Evolutionary conservation across 2,797 vertebrate species (phyloP), one percentile per base, ranked within the genome.

Genomic region (Sebastes hopkinsi): DNA sequence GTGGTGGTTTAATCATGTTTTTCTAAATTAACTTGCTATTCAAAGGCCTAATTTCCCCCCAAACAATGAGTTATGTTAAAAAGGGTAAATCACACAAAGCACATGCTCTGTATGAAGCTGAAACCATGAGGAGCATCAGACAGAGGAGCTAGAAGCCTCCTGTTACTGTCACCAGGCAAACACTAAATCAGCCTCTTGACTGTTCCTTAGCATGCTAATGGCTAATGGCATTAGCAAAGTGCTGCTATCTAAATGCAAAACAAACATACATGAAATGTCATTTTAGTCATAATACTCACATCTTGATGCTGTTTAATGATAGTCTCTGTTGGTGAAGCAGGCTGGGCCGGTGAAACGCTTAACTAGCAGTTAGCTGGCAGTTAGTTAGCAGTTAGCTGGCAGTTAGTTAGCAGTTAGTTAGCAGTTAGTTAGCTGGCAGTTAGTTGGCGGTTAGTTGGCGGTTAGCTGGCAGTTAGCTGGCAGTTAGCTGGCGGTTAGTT

Each of bases 381-480:
- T 32, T 32, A 32, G 30, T 3, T 32, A 3, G 30, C 32, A 3
- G 32, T 32, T 29, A 29, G 7, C 30, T 8, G 30, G 8, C 8
- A 8, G 30, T 32, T 32, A 32, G 32, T 0, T 9, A 0, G 8
- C 8, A 3, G 32, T 32, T 32, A 32, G 32, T 0, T 32, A 1
- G 8, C 32, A 0, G 32, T 34, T 34, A 0, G 32, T 32, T 36
- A 12, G 32, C 1, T 10, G 9, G 32, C 32, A 0, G 32, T 34
- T 34, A 10, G 32, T 0, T 10, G 0, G 32, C 32, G 0, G 32
- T 34, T 34, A 34, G 9, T 0, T 34, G 2, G 23, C 55, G 1
- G 36, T 22, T 58, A 76, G 25, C 4, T 27, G 58, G 32, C 56
- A 5, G 42, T 25, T 59, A 68, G 27, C 36, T 58, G 9, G 23